phyloP scores from a whole-genome alignment of 1,140 invertebrate species.

The Drosophila lowei region DNA sequence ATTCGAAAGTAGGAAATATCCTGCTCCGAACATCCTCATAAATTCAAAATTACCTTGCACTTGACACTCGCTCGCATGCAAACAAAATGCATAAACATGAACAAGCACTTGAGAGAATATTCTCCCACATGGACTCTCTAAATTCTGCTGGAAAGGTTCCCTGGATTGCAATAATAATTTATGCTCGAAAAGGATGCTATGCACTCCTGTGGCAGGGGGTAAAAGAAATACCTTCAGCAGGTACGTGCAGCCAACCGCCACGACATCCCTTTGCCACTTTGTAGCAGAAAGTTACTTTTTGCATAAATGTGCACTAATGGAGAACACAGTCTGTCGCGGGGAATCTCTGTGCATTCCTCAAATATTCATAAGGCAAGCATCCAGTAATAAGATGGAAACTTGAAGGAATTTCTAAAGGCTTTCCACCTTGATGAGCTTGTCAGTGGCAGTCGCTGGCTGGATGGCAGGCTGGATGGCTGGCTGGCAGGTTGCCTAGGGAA shows the following conservation, averaged over 20 bases:
- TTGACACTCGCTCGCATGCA: background rate
- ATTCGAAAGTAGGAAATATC: too few species aligned
- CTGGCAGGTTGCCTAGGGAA: constrained; percentile 10
- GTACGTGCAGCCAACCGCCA: background rate
- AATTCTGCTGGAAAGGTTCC: background rate
- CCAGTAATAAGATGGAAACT: constrained; percentile 27
- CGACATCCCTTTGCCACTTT: constrained; percentile 13
- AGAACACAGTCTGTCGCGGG: constrained; percentile 10
- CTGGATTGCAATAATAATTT: constrained; percentile 22
- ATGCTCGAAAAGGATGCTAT: background rate
- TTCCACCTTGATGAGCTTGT: constrained; percentile 35
- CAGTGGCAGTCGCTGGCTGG: constrained; percentile 7
- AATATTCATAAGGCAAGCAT: constrained; percentile 42
- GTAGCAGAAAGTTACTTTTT: constrained; percentile 12
- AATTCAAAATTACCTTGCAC: too few species aligned
- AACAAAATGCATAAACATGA: background rate
- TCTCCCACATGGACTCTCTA: background rate
- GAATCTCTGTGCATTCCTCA: constrained; percentile 24
- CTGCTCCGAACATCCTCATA: too few species aligned
- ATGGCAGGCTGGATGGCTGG: background rate
- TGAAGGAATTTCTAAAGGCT: constrained; percentile 19
- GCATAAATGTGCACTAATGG: constrained; percentile 40
- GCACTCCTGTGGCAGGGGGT: background rate
- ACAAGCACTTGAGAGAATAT: too few species aligned
- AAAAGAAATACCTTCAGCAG: constrained; percentile 19